phyloP scores from a whole-genome alignment of 2,797 vertebrate species.

The Hoplostethus atlanticus region DNA sequence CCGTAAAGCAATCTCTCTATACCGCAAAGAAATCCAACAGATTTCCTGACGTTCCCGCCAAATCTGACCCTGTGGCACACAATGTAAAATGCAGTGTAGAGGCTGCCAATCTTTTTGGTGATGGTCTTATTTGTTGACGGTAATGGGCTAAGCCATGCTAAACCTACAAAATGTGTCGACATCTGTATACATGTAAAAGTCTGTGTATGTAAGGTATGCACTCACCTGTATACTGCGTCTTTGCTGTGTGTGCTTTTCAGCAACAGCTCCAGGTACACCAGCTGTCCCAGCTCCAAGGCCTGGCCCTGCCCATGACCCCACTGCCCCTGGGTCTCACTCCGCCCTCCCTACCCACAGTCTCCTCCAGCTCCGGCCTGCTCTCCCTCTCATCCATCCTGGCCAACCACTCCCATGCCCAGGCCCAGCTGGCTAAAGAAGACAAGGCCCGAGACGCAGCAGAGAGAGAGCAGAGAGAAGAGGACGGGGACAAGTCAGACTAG shows the following conservation, averaged over 20 bases:
- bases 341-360: conserved; percentile 90
- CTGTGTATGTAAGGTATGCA: neutral
- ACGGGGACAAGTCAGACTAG: conserved; percentile 96
- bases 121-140: too few species aligned
- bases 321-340: conserved; percentile 94
- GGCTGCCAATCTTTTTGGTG: too few species aligned
- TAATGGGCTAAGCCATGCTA: too few species aligned
- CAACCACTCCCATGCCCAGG: conserved; percentile 89
- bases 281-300: conserved; percentile 97
- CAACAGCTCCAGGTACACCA: conserved; percentile 99
- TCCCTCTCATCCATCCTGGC: conserved; percentile 95
- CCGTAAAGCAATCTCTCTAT: too few species aligned
- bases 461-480: conserved; percentile 90
- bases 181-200: neutral
- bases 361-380: conserved; percentile 93
- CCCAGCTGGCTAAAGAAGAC: conserved; percentile 95
- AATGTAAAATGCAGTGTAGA: too few species aligned
- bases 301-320: conserved; percentile 93
- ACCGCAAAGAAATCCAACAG: too few species aligned
- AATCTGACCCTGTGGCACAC: too few species aligned
- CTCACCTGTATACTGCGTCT: neutral
- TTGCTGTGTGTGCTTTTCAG: conserved; percentile 73
- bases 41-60: too few species aligned
- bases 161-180: too few species aligned
- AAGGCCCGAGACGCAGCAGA: conserved; percentile 88